Base-by-base conservation (phyloP, 2,113 vertebrate genomes). In the Okapia johnstoni region DNA sequence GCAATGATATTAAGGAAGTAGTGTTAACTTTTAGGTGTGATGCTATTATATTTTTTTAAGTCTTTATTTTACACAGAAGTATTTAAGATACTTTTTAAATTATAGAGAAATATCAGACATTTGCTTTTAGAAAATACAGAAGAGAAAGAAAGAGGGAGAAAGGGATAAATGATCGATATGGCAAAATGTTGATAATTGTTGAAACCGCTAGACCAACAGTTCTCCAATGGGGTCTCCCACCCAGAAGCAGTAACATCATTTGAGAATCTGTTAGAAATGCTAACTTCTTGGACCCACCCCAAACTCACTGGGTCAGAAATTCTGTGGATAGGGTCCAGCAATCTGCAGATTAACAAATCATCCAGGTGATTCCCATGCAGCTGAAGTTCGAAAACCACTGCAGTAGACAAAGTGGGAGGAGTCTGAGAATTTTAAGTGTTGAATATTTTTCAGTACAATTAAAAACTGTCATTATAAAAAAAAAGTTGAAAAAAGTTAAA, bases 401-500 rank as follows among this genome's bases (percentile, higher is more conserved):
- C 33, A 2, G 48, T 88, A 79, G 16, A 33, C 9, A 66, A 80
- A 96, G 13, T 0, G 15, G 40, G 3, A 12, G 25, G 70, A 26
- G 54, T 87, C 63, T 88, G 89, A 76, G 26, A 77, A 48, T 93
- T 90, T 73, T 83, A 96, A 85, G 15, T 73, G 25, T 48, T 36
- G 66, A 86, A 60, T 79, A 61, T 86, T 81, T 76, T 96, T 57
- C 52, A 79, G 63, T 81, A 58, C 83, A 36, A 48, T 52, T 89
- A 80, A 88, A 97, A 96, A 93, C 11, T 85, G 48, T 81, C 25
- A 54, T n/a, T 94, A 43, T 91, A 19, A 52, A 57, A 87, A 61
- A 50, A 10, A 26, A n/a, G 21, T 43, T 85, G 3, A 28, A 77
- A 73, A 83, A 17, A 9, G 7, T 43, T 40, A 40, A 40, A 14